Base-by-base conservation (phyloP, 2,113 vertebrate species). In the Hymenochirus boettgeri region DNA sequence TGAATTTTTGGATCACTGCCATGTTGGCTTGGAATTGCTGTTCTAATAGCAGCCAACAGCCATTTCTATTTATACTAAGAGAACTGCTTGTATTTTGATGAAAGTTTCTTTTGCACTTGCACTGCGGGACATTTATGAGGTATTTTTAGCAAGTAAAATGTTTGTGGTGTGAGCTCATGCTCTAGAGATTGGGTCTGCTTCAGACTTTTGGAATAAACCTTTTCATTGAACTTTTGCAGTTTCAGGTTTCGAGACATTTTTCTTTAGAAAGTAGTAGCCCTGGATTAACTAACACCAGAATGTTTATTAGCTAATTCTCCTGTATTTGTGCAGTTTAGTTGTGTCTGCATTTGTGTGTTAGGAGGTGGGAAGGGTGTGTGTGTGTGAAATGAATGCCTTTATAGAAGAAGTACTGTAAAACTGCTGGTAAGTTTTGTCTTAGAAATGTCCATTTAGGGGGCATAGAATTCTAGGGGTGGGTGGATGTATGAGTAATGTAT, bases 131-230 rank as follows among this genome's bases (percentile, higher is more conserved):
- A 72, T 67, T 76, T 66, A 33, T 65, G 62, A 74, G 61, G 6
- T 80, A n/a, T 71, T 70, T 72, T 76, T 74, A 71, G 65, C 56
- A 62, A 66, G 10, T 55, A 65, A 51, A 54, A 52, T 69, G n/a
- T 8, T 61, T 75, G 61, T 22, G 57, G 60, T 42, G 24, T 72
- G 58, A 73, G 31, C 51, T 79, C 42, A 71, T 65, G 29, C 52
- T 74, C 65, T 1, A 26, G 65, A 70, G 27, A 22, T 73, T 71
- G 70, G 12, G 0, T 71, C 60, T 64, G 75, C 23, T 56, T 74
- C 64, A 63, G 50, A 70, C 45, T 53, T 52, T 48, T 71, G 18
- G 42, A 61, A 57, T 46, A 15, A 21, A 6, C 62, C n/a, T 72
- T 64, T 76, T 1, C 47, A 71, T 77, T 35, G 57, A 50, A 26